A percentile compares a stretch with the other conserved stretches of the same genome.
Evolutionary conservation across 2,797 vertebrate species (phyloP).

Genomic region (Myotis pilosus): DNA sequence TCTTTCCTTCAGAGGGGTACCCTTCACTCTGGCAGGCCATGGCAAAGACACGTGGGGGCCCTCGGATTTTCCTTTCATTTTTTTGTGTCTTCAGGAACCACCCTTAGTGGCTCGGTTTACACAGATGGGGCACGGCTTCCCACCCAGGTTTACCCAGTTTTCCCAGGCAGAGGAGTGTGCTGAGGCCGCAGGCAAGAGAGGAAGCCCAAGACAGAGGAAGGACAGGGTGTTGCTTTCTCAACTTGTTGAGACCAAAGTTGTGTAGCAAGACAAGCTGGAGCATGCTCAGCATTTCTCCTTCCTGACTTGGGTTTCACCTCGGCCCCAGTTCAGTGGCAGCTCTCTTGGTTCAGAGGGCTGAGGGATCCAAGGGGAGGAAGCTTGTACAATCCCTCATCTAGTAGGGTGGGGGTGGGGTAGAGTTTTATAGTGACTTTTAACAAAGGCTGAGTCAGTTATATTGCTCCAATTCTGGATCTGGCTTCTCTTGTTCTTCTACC

Average conservation of each 20-base stretch:
- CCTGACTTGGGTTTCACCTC: constrained; percentile 55
- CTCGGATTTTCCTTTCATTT: constrained; percentile 52
- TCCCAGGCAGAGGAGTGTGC: constrained; percentile 17
- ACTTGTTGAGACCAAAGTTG: constrained; percentile 43
- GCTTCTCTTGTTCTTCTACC: constrained; percentile 20
- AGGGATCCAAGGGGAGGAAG: constrained; percentile 34
- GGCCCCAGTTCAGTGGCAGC: constrained; percentile 29
- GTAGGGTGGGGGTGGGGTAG: neutral
- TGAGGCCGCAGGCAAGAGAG: constrained; percentile 43
- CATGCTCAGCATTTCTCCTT: constrained; percentile 61
- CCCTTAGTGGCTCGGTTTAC: neutral
- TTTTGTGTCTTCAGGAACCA: neutral
- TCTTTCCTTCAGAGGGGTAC: neutral
- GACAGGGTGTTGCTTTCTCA: constrained; percentile 52
- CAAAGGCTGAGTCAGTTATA: constrained; percentile 45
- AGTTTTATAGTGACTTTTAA: constrained; percentile 11
- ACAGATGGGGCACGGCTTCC: neutral
- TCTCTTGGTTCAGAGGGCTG: constrained; percentile 1
- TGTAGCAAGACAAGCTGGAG: constrained; percentile 35
- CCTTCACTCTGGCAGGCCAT: neutral
- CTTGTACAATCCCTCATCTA: neutral
- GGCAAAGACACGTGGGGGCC: neutral
- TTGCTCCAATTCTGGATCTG: neutral
- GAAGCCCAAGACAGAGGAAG: constrained; percentile 54
- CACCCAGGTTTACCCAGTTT: constrained; percentile 22